A percentile compares a stretch with the other conserved stretches of the same genome.
Conservation (phyloP, 2,888 invertebrate species). For the Lapara coniferarum region DNA sequence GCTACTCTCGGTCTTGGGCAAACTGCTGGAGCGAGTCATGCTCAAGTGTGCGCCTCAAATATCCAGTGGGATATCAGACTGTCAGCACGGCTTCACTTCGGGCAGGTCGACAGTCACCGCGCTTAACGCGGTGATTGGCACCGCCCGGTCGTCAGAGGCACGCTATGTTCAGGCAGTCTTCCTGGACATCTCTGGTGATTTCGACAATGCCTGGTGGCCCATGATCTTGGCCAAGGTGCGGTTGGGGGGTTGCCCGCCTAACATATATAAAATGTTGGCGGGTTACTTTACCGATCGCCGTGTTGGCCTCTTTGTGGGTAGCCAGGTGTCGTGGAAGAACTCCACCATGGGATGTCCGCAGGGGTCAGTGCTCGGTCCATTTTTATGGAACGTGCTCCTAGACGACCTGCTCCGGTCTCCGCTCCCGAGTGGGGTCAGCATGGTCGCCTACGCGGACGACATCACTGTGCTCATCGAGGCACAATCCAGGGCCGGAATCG, state of each 20-base stretch:
- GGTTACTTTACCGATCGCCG: slow-evolving; percentile 40
- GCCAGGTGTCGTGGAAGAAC: slow-evolving; percentile 30
- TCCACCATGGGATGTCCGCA: slow-evolving; percentile 43
- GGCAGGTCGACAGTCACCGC: slow-evolving; percentile 45
- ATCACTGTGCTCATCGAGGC: too few relatives aligned
- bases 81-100: slow-evolving; percentile 48
- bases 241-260: slow-evolving; percentile 37
- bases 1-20: slow-evolving; percentile 44
- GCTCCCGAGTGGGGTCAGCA: too few relatives aligned
- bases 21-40: slow-evolving; percentile 45
- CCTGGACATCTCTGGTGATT: slow-evolving; percentile 48
- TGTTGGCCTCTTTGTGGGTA: slow-evolving; percentile 35
- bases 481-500: too few relatives aligned
- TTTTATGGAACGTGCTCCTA: slow-evolving; percentile 40
- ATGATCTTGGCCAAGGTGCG: slow-evolving; percentile 43
- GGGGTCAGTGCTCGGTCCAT: slow-evolving; percentile 38
- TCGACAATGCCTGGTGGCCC: slow-evolving; percentile 52
- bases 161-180: slow-evolving; percentile 41
- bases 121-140: slow-evolving; percentile 22
- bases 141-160: neutral
- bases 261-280: slow-evolving; percentile 41
- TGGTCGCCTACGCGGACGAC: too few relatives aligned
- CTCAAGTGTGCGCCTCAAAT: slow-evolving; percentile 35
- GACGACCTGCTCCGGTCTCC: slow-evolving; percentile 41
- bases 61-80: too few relatives aligned